phyloP scores from a whole-genome alignment of 2,113 vertebrate species.

The Dendrocopos noguchii region DNA sequence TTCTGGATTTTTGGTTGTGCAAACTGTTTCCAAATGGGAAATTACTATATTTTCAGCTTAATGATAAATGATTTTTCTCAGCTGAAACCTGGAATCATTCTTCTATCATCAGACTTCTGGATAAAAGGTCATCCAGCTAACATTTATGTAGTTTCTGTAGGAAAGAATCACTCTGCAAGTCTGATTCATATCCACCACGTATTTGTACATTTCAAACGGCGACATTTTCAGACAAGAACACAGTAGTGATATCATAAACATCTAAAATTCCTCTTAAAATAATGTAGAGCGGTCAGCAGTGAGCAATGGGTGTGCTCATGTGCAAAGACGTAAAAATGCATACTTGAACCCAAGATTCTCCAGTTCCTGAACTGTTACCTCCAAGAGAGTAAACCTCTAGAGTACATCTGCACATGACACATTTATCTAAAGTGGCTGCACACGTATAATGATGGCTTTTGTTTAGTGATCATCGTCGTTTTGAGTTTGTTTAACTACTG shows the following conservation, averaged over 20 bases:
- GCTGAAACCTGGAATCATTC: neutral
- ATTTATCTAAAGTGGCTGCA: slow-evolving; percentile 80
- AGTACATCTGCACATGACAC: slow-evolving; percentile 70
- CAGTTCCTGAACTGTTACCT: slow-evolving; percentile 45
- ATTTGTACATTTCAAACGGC: neutral
- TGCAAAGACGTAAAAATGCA: slow-evolving; percentile 40
- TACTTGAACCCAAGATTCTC: slow-evolving; percentile 49
- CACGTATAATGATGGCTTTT: slow-evolving; percentile 71
- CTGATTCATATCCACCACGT: neutral
- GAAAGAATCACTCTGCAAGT: neutral
- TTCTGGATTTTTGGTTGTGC: neutral
- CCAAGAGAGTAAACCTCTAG: slow-evolving; percentile 69
- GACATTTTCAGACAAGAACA: neutral
- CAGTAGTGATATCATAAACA: neutral
- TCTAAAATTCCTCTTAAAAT: slow-evolving; percentile 21
- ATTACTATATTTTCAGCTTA: neutral
- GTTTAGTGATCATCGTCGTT: slow-evolving; percentile 76
- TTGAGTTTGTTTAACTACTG: slow-evolving; percentile 80
- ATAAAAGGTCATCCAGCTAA: slow-evolving; percentile 4
- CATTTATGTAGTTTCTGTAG: neutral
- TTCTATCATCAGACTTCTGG: neutral
- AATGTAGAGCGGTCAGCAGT: neutral
- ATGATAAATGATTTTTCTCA: neutral
- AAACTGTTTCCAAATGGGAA: neutral
- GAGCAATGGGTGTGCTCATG: neutral